These are phyloP conservation scores for Dromas ardeola DNA, from an alignment of 2,113 vertebrate species.

Conservation along the genomic window DNA sequence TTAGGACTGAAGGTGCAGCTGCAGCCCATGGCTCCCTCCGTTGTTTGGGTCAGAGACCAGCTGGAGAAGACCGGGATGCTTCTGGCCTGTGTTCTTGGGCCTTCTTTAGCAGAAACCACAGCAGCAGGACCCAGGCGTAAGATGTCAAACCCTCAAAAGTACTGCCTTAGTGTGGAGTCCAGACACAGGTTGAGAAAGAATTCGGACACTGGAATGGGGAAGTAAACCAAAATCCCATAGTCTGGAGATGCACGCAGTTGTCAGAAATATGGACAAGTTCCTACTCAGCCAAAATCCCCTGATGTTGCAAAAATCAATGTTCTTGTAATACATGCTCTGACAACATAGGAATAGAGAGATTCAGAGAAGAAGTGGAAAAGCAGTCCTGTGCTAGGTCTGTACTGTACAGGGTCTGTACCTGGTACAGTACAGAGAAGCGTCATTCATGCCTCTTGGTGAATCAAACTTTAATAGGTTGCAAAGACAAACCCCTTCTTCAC, in stretches of 20 bases:
- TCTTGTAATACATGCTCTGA: not conserved
- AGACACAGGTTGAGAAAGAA: not conserved
- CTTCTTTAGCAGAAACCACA: not conserved
- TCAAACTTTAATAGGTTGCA: not conserved
- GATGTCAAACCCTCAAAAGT: not conserved
- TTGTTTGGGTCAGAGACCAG: not conserved
- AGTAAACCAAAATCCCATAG: not conserved
- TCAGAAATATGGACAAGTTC: not conserved
- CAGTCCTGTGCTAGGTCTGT: not conserved
- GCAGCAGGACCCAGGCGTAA: not conserved
- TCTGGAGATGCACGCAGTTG: not conserved
- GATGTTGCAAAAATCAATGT: not conserved
- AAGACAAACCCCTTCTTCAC: not conserved
- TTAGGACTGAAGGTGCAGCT: not conserved
- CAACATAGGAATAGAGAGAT: not conserved
- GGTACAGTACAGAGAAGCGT: not conserved
- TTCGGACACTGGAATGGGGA: not conserved
- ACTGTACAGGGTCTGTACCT: not conserved
- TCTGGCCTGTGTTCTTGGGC: not conserved
- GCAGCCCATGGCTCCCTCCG: accelerated
- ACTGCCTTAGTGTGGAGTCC: not conserved
- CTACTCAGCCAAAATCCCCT: not conserved
- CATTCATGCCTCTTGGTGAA: not conserved
- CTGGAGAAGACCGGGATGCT: not conserved
- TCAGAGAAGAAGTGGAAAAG: not conserved